Percentiles rank a stretch among this genome's conserved stretches.
Evolutionary conservation across 2,888 invertebrate genomes (phyloP).

Genomic region (Frankliniella fusca): DNA sequence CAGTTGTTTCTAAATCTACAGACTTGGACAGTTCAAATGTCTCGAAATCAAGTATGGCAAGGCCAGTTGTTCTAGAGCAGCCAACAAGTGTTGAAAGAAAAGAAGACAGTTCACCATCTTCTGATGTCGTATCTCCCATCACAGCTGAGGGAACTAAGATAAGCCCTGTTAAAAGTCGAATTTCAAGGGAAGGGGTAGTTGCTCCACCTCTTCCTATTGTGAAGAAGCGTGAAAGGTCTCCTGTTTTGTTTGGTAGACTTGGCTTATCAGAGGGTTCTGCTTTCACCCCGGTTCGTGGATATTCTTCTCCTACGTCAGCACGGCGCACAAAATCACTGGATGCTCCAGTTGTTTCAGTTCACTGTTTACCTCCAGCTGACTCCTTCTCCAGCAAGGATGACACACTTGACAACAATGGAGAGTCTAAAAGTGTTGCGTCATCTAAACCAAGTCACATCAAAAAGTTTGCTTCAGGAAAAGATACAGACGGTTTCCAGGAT

Average conservation of each 20-base stretch:
- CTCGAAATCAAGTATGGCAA: neutral
- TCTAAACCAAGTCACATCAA: constrained; percentile 35
- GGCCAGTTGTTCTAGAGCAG: neutral
- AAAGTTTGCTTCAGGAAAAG: constrained; percentile 43
- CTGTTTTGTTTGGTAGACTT: constrained; percentile 71
- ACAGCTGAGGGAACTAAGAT: neutral
- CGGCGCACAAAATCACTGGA: constrained; percentile 79
- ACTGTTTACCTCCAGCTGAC: constrained; percentile 73
- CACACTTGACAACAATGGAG: constrained; percentile 72
- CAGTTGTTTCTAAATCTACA: neutral
- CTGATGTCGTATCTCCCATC: neutral
- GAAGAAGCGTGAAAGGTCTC: constrained; percentile 69
- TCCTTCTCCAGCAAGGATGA: constrained; percentile 87
- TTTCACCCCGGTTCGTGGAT: constrained; percentile 67
- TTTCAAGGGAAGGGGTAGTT: neutral
- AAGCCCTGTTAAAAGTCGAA: neutral
- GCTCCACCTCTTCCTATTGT: constrained; percentile 47
- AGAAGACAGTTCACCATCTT: neutral
- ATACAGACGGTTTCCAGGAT: constrained; percentile 26
- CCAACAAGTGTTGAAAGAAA: neutral
- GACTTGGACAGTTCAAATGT: neutral
- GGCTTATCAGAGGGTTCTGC: constrained; percentile 82
- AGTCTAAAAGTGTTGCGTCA: neutral
- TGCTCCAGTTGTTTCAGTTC: constrained; percentile 75
- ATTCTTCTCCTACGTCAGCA: constrained; percentile 60